phyloP scores from a whole-genome alignment of 2,797 vertebrate species.

The Pipistrellus pygmaeus region DNA sequence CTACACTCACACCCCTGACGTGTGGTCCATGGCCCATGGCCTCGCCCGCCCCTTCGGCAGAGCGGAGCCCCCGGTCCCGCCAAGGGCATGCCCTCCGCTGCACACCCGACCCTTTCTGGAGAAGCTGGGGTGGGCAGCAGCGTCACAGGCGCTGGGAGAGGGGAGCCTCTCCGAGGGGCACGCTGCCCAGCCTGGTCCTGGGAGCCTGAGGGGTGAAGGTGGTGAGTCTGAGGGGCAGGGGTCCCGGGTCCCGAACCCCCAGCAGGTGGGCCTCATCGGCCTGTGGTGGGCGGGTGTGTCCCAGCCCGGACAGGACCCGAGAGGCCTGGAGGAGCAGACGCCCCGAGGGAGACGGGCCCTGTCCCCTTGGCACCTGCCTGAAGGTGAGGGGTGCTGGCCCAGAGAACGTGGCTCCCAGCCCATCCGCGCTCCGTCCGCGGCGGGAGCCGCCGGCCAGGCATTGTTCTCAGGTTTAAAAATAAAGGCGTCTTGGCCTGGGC shows the following conservation, averaged over 20 bases:
- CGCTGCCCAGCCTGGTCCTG: background rate
- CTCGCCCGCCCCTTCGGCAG: no score
- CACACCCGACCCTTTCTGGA: background rate
- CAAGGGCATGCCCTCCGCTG: background rate
- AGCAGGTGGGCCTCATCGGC: background rate
- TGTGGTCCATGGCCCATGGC: no score
- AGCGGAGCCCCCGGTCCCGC: background rate
- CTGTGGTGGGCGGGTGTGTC: background rate
- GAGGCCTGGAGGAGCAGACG: background rate
- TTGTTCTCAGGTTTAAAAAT: slow-evolving; percentile 89
- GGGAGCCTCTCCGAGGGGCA: fast-evolving
- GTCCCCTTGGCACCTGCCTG: slow-evolving; percentile 79
- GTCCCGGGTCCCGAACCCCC: background rate
- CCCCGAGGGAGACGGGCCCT: background rate
- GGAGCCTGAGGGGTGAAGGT: background rate
- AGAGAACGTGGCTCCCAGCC: slow-evolving; percentile 82
- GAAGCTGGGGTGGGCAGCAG: background rate
- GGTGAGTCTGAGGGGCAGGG: background rate
- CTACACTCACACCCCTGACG: fast-evolving
- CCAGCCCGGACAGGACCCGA: background rate
- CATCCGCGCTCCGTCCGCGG: slow-evolving; percentile 60
- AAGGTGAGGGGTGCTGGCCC: slow-evolving; percentile 82
- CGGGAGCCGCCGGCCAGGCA: slow-evolving; percentile 82
- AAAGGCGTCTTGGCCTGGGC: slow-evolving; percentile 85
- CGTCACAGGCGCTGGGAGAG: fast-evolving